A percentile compares a stretch with the other conserved stretches of the same genome.
Evolutionary conservation across 2,888 invertebrate species (phyloP).

Genomic region (Entomobrya multifasciata): DNA sequence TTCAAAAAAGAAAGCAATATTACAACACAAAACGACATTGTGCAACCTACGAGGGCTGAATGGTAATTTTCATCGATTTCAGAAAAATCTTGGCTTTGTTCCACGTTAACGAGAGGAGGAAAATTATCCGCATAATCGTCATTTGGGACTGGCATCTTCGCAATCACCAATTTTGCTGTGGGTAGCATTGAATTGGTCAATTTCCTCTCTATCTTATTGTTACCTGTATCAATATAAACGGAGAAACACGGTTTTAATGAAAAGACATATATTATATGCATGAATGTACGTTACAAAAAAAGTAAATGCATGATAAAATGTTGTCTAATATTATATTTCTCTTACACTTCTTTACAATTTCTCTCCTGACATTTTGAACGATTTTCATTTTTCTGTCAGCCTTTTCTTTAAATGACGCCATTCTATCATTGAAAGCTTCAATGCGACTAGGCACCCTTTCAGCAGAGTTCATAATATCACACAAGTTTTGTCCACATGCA

Average conservation of each 20-base stretch:
- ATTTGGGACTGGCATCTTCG: neutral
- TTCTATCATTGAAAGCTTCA: neutral
- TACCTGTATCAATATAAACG: no score
- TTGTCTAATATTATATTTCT: no score
- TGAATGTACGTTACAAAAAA: no score
- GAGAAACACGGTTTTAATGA: no score
- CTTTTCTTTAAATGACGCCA: neutral
- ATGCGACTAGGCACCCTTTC: constrained; percentile 16
- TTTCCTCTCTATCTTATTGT: no score
- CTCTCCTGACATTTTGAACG: neutral
- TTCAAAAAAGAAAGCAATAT: constrained; percentile 23
- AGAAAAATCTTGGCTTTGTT: neutral
- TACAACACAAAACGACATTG: constrained; percentile 37
- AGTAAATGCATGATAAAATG: no score
- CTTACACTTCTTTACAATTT: constrained; percentile 29
- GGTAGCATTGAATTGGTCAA: neutral
- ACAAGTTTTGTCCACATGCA: neutral
- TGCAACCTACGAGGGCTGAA: constrained; percentile 6
- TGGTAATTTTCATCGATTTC: neutral
- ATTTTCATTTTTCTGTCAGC: neutral
- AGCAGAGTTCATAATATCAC: constrained; percentile 2
- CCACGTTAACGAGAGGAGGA: neutral
- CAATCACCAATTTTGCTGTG: neutral
- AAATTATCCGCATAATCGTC: no score
- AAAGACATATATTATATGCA: no score